Base-by-base conservation (phyloP, 2,888 invertebrate species). In the Salticus scenicus region DNA sequence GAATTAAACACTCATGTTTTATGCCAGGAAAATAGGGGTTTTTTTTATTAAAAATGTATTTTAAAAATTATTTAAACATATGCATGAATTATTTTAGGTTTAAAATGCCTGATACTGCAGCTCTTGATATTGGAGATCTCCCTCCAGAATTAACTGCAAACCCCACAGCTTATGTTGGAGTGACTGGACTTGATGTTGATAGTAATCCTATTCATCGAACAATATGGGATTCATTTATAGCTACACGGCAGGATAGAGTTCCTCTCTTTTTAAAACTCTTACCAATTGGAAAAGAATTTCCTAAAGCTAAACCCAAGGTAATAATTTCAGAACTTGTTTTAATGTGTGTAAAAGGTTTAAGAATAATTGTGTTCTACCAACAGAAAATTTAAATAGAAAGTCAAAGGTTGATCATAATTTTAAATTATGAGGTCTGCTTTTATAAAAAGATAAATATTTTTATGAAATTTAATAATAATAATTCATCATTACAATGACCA, bases 181-280 rank as follows among this genome's bases (percentile, higher is more conserved):
- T 99, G 76, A 94, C 96, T 88, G 98, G 98, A 20, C 92, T 99
- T 87, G 97, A 98, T 91, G 93, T 95, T 12, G 92, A 94, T 51
- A 95, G 95, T 90, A 97, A 97, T 92, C 94, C 95, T 1, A 93
- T 96, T 64, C 98, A 99, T 91, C 95, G 96, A 90, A 94, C 95
- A 71, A 95, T 98, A 91, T 98, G 97, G 97, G 97, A 98, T 90
- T 95, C 96, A 7, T 97, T 99, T 90, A 95, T 94, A 89, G 94
- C 94, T 90, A 96, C 96, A 91, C 93, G 96, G 41, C 92, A 94
- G 0, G 97, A 98, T 90, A 94, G 96, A 90, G 94, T 96, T 66
- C 94, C 96, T 0, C 94, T 98, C 82, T 94, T 95, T 89, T 97
- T 97, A 91, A 95, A 96, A 91, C 92, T 96, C 83, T 93, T 98